phyloP scores from a whole-genome alignment of 2,797 vertebrate species.

The Gallinago stenura region DNA sequence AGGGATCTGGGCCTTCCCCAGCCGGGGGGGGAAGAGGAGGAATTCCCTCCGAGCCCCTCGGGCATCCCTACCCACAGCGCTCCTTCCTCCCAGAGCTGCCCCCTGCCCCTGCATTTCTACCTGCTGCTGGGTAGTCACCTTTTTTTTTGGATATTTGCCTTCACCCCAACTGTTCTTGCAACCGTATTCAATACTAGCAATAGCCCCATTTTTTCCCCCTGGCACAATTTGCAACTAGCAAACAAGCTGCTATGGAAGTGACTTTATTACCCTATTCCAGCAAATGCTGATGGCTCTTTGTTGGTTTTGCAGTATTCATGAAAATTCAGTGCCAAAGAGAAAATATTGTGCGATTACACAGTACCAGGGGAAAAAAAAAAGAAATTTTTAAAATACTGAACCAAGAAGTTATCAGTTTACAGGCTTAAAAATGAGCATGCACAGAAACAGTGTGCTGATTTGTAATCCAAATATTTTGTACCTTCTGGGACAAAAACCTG shows the following conservation, averaged over 20 bases:
- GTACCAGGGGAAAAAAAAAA: rapidly evolving
- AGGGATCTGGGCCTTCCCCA: background rate
- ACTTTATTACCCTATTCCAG: background rate
- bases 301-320: background rate
- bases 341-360: background rate
- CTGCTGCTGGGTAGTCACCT: background rate
- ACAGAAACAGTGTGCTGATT: background rate
- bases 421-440: background rate
- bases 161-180: background rate
- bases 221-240: background rate
- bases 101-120: rapidly evolving
- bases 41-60: background rate
- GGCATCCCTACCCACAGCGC: rapidly evolving
- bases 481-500: background rate
- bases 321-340: background rate
- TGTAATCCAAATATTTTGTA: background rate
- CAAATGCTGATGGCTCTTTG: background rate
- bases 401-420: background rate
- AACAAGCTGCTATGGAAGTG: background rate
- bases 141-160: background rate
- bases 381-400: background rate
- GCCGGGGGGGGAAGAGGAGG: background rate
- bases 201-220: rapidly evolving
- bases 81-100: background rate
- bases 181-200: background rate